Evolutionary conservation across 1,140 invertebrate species (phyloP).

Genomic region (Triops longicaudatus): DNA sequence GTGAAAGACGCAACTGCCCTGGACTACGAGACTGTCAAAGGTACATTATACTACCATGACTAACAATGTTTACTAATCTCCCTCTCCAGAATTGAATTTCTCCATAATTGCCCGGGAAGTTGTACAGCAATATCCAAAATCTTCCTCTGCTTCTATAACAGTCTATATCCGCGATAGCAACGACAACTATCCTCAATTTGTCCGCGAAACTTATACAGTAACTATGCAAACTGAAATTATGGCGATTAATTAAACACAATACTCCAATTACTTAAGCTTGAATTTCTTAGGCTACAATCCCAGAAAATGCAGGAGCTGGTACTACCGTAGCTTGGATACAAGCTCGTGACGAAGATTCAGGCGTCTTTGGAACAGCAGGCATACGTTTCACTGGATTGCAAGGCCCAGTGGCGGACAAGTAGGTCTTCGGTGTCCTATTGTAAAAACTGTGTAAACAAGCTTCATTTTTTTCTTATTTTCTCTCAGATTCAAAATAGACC

Average conservation of each 20-base stretch:
- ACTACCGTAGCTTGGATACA: slow-evolving; percentile 73
- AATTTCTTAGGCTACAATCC: slow-evolving; percentile 36
- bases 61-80: slow-evolving; percentile 15
- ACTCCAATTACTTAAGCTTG: not conserved
- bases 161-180: slow-evolving; percentile 83
- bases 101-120: slow-evolving; percentile 76
- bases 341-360: slow-evolving; percentile 75
- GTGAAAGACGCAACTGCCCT: slow-evolving; percentile 73
- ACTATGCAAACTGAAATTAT: not conserved
- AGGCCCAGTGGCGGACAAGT: slow-evolving; percentile 61
- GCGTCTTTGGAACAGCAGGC: slow-evolving; percentile 71
- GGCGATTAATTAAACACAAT: not conserved
- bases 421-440: slow-evolving; percentile 51
- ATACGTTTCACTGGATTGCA: slow-evolving; percentile 77
- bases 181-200: slow-evolving; percentile 86
- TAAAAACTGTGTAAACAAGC: not conserved
- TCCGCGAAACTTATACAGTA: slow-evolving; percentile 21
- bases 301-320: slow-evolving; percentile 72
- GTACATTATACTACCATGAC: slow-evolving; percentile 35
- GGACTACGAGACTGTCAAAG: slow-evolving; percentile 71
- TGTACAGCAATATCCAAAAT: slow-evolving; percentile 59
- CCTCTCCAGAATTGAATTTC: slow-evolving; percentile 63
- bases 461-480: slow-evolving; percentile 32
- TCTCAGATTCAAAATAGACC: slow-evolving; percentile 65
- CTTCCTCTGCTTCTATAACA: slow-evolving; percentile 70